A percentile compares a stretch with the other conserved stretches of the same genome.
Evolutionary conservation across 2,888 invertebrate genomes (phyloP).

Genomic region (Griposia aprilina): DNA sequence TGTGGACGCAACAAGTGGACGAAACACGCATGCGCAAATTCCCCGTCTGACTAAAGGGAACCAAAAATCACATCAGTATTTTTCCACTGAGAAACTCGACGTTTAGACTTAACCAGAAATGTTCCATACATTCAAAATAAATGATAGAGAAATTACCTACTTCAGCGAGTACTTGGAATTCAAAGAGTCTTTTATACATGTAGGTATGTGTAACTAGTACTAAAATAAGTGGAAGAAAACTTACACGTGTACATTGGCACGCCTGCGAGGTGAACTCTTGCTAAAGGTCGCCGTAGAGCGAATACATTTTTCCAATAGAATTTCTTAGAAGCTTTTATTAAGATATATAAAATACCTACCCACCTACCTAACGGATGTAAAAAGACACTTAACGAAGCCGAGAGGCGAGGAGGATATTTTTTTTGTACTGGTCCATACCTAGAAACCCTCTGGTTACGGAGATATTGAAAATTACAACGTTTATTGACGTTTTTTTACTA

Average conservation of each 20-base stretch:
- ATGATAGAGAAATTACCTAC: conserved; percentile 4
- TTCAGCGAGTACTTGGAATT: conserved; percentile 17
- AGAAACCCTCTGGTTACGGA: too few species aligned
- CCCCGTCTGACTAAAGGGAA: conserved; percentile 64
- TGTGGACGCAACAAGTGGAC: conserved; percentile 87
- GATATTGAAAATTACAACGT: too few species aligned
- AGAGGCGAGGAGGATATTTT: too few species aligned
- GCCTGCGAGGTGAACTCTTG: conserved; percentile 44
- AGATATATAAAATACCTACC: not conserved
- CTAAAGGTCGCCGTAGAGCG: conserved; percentile 38
- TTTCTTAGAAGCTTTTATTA: conserved; percentile 29
- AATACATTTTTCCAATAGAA: conserved; percentile 32
- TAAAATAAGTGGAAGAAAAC: conserved; percentile 37
- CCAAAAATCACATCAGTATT: conserved; percentile 76
- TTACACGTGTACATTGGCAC: conserved; percentile 50
- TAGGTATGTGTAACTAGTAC: conserved; percentile 9
- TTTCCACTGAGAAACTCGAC: conserved; percentile 79
- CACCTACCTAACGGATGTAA: not conserved
- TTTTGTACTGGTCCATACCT: too few species aligned
- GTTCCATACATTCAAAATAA: conserved; percentile 5
- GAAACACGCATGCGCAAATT: conserved; percentile 79
- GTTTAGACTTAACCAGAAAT: conserved; percentile 24
- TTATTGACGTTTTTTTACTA: too few species aligned
- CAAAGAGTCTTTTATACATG: conserved; percentile 2
- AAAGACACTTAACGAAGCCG: too few species aligned